Conservation (phyloP, 2,797 vertebrate species). For the Pampus argenteus region DNA sequence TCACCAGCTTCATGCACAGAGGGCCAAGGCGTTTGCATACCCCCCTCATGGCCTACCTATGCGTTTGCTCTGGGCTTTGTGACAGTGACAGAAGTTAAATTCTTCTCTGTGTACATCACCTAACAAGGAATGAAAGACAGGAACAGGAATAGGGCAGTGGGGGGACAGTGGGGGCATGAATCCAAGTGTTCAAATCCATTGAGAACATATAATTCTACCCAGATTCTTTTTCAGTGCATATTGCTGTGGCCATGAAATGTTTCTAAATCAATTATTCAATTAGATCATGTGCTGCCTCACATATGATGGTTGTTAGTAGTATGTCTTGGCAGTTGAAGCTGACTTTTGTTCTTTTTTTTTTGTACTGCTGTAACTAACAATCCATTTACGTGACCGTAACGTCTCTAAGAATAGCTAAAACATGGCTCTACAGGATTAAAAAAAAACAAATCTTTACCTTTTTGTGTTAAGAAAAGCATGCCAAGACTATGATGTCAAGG, state of each 20-base stretch:
- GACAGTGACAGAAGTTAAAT: conserved; percentile 50
- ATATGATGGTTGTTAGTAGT: background rate
- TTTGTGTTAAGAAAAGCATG: conserved; percentile 38
- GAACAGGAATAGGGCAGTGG: background rate
- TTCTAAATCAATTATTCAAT: conserved; percentile 30
- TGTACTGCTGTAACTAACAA: conserved; percentile 28
- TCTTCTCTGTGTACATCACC: conserved; percentile 25
- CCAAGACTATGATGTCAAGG: conserved; percentile 52
- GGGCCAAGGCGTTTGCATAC: conserved; percentile 8
- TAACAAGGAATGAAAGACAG: conserved; percentile 15
- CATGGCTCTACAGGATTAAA: conserved; percentile 17
- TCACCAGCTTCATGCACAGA: conserved; percentile 42
- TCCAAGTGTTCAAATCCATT: conserved; percentile 11
- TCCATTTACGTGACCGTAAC: conserved; percentile 23
- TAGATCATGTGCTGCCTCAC: conserved; percentile 9
- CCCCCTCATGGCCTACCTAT: conserved; percentile 14
- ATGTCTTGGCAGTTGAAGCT: background rate
- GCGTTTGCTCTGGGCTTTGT: conserved; percentile 14
- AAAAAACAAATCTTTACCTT: conserved; percentile 48
- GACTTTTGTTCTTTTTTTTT: conserved; percentile 27
- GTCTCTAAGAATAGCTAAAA: conserved; percentile 35
- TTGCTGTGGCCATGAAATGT: conserved; percentile 9
- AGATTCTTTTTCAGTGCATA: conserved; percentile 8
- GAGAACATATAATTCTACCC: background rate
- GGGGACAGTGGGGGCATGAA: background rate